Evolutionary conservation across 2,113 vertebrate species (phyloP), one percentile per base, ranked within the genome.

Genomic region (Melospiza melodia): DNA sequence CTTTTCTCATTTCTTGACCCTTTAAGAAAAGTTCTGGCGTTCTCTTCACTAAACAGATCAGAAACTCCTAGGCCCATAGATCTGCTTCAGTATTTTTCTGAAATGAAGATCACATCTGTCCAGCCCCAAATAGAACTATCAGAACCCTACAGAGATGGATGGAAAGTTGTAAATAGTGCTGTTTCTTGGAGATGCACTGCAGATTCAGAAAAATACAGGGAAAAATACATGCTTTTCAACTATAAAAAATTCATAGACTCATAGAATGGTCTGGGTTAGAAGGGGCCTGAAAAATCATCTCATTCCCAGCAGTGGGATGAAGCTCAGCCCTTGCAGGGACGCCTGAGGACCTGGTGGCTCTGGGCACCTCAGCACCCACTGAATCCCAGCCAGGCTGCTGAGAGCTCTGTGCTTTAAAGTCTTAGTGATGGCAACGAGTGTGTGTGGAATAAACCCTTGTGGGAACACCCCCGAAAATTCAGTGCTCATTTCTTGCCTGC

Each of bases 1-100:
- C 46, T 83, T 58, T 12, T 94, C 65, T 97, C 68, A 87, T 93
- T 93, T 97, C 85, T 94, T 88, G 22, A 71, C 25, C 41, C 83
- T 94, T 76, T 84, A 37, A 73, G 30, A 44, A 89, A 98, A 97
- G 91, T 91, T 90, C n/a, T 10, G 9, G 19, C 21, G 71, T 83
- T 91, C 31, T 62, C 7, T 74, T 83, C 9, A 51, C 35, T 77
- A 69, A 78, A 83, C 30, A 84, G 39, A 82, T 51, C 33, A 69
- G 68, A 35, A 86, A 33, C 9, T 82, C 35, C 19, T 59, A 52
- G 9, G 9, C 12, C 33, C 51, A 28, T 22, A 6, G 49, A 69
- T 74, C 54, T 85, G 10, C n/a, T 80, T 78, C 48, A n/a, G 2
- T 48, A 48, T 41, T 69, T 85, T 84, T 68, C 25, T 49, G 49